Evolutionary conservation across 2,888 invertebrate species (phyloP).

Genomic region (Stenchaetothrips biformis): DNA sequence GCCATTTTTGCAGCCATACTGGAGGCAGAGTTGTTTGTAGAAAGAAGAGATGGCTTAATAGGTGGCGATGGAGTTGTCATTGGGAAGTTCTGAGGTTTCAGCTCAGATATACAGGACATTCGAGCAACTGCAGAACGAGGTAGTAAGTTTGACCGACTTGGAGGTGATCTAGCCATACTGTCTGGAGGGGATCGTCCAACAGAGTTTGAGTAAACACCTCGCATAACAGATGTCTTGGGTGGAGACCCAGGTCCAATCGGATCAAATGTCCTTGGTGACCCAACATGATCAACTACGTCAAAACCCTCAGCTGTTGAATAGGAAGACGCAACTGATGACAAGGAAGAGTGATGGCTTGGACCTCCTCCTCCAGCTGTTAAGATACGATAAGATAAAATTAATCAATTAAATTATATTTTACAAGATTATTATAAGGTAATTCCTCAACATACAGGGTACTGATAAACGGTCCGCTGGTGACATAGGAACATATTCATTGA

Average conservation of each 20-base stretch:
- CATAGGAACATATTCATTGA: conserved; percentile 34
- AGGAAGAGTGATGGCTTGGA: conserved; percentile 33
- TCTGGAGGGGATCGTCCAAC: conserved; percentile 39
- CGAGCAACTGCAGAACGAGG: conserved; percentile 36
- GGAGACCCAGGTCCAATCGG: conserved; percentile 36
- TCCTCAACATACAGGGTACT: conserved; percentile 31
- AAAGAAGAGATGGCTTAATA: conserved; percentile 33
- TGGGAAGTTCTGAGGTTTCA: conserved; percentile 31
- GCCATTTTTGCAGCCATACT: conserved; percentile 17
- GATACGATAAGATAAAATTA: neutral
- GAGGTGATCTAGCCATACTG: conserved; percentile 33
- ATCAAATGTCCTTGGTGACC: neutral
- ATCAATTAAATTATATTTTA: neutral
- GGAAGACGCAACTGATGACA: conserved; percentile 38
- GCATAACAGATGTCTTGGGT: conserved; percentile 36
- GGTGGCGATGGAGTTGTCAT: conserved; percentile 33
- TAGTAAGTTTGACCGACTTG: conserved; percentile 33
- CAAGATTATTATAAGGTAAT: neutral
- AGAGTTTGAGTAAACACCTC: conserved; percentile 31
- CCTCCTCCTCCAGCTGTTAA: neutral
- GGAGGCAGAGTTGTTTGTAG: conserved; percentile 32
- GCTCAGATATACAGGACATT: conserved; percentile 33
- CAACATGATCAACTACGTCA: neutral
- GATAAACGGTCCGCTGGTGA: conserved; percentile 35
- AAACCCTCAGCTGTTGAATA: conserved; percentile 38